Evolutionary conservation across 2,797 vertebrate species (phyloP).

Genomic region (Acrossocheilus wenchowensis): DNA sequence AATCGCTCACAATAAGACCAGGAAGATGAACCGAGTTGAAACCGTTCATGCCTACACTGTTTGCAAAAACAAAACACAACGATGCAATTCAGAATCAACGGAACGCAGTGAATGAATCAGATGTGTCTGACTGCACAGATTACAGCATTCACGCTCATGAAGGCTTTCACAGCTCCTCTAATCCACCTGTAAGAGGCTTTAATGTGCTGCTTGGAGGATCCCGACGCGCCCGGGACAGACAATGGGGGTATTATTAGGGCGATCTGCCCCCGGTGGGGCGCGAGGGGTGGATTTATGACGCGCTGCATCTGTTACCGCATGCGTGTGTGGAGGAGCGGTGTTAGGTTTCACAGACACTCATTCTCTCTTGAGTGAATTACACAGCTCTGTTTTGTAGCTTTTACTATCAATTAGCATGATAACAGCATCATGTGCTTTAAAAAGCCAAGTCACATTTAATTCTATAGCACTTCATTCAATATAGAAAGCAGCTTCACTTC

Average conservation of each 20-base stretch:
- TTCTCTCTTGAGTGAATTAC: not conserved
- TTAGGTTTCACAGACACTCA: slow-evolving; percentile 28
- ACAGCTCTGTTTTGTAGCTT: not conserved
- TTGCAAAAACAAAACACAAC: too few relatives aligned
- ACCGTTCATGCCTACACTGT: too few relatives aligned
- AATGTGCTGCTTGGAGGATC: slow-evolving; percentile 73
- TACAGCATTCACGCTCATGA: slow-evolving; percentile 67
- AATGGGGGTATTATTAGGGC: slow-evolving; percentile 77
- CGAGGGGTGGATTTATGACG: slow-evolving; percentile 51
- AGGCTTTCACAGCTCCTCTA: slow-evolving; percentile 65
- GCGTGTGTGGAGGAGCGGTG: slow-evolving; percentile 28
- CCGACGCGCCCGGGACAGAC: slow-evolving; percentile 68
- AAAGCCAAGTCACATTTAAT: not conserved
- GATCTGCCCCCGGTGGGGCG: slow-evolving; percentile 43
- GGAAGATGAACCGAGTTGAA: too few relatives aligned
- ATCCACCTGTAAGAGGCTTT: slow-evolving; percentile 77
- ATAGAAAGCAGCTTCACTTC: not conserved
- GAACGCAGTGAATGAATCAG: too few relatives aligned
- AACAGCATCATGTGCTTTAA: not conserved
- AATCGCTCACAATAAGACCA: too few relatives aligned
- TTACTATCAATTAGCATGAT: not conserved
- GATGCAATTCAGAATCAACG: too few relatives aligned
- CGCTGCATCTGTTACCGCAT: slow-evolving; percentile 40
- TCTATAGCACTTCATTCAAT: not conserved
- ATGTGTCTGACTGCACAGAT: slow-evolving; percentile 8